phyloP scores from a whole-genome alignment of 2,888 invertebrate genomes.

The Carterocephalus palaemon region DNA sequence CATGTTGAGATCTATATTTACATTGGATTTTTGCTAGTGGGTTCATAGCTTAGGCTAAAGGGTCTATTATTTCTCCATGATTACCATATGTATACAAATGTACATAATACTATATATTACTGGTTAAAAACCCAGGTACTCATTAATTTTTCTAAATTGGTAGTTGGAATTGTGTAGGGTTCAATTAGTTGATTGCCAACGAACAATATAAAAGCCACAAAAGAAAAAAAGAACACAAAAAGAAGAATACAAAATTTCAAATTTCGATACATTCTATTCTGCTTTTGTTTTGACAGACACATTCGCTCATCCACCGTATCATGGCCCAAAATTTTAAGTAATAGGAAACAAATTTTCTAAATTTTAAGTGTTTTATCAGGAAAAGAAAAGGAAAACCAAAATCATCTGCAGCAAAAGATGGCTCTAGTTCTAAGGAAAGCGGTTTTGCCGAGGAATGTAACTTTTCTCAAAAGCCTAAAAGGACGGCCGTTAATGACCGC shows the following conservation, averaged over 20 bases:
- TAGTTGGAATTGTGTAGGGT: too few species aligned
- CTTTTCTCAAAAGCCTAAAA: conserved; percentile 59
- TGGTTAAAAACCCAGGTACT: too few species aligned
- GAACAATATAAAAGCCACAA: background rate
- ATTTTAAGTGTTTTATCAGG: conserved; percentile 37
- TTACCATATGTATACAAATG: background rate
- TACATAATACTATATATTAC: too few species aligned
- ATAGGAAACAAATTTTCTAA: conserved; percentile 38
- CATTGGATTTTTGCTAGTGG: too few species aligned
- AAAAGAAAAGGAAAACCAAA: conserved; percentile 29
- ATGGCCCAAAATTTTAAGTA: conserved; percentile 65
- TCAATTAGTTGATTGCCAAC: background rate
- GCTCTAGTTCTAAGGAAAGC: conserved; percentile 63
- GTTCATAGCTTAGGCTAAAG: too few species aligned
- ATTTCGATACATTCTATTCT: conserved; percentile 36
- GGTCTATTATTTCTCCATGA: background rate
- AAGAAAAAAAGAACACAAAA: conserved; percentile 31
- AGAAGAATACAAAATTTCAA: conserved; percentile 42
- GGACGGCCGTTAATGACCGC: conserved; percentile 49
- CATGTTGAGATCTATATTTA: too few species aligned
- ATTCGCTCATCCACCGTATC: conserved; percentile 43
- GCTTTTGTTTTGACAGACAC: conserved; percentile 47
- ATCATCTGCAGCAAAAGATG: conserved; percentile 44
- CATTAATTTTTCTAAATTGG: too few species aligned
- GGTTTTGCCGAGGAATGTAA: conserved; percentile 53